Evolutionary conservation across 2,888 invertebrate species (phyloP), one percentile per base, ranked within the genome.

Genomic region (Adelognathus sp.): DNA sequence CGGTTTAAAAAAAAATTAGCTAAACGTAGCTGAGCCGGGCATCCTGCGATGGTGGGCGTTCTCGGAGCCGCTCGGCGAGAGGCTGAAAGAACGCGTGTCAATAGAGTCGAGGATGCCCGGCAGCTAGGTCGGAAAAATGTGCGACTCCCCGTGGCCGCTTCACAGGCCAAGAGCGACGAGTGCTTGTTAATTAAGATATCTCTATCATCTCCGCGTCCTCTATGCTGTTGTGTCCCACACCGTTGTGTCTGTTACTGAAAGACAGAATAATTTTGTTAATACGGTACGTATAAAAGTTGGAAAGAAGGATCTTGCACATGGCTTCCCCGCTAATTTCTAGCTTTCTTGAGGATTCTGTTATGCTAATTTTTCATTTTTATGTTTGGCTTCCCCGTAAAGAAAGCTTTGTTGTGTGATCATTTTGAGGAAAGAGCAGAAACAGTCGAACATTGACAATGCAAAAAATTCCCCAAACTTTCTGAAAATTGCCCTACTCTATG

Each of bases 171-270:
- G 56, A 69, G 70, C 67, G 56, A 33, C 39, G 27, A 52, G 24
- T 58, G 58, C n/a, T 18, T 4, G 27, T 39, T 46, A 69, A 71
- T 81, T 83, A 81, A 61, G 61, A 73, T 80, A 81, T 80, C 27
- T 81, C 82, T 73, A 81, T 81, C 82, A 83, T 83, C 67, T 83
- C 82, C 1, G 89, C 83, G 79, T 91, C 90, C 77, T 90, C 90
- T 83, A 89, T 81, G 60, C 84, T 87, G 77, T 84, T 87, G 81
- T 89, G 89, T 31, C 86, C 87, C 70, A 88, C 86, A 69, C 87
- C 88, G 69, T 86, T 88, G 76, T 88, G 89, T 86, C 90, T 90
- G 76, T 11, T 76, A 80, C 77, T 56, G 29, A 24, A 61, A 29
- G 24, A 56, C 44, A 67, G 36, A 0, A 41, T 6, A 7, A 41